Percentiles rank a stretch among this genome's conserved stretches.
These are phyloP conservation scores for Micromesistius poutassou DNA, from an alignment of 2,797 vertebrate genomes.

Conservation along the genomic window DNA sequence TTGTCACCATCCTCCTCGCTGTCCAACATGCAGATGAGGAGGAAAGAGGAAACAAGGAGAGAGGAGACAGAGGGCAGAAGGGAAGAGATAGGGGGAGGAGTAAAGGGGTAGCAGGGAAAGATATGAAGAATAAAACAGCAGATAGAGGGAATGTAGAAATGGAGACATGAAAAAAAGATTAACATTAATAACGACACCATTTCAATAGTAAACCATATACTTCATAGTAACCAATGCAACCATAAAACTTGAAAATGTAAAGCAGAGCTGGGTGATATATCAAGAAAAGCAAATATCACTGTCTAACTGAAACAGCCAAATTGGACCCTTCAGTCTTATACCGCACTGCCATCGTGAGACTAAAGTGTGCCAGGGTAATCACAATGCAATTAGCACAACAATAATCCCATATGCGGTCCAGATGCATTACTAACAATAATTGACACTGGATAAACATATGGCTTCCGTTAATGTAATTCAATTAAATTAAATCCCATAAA, in stretches of 20 bases:
- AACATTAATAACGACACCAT: neutral
- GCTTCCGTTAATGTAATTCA: neutral
- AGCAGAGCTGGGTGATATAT: neutral
- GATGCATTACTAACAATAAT: neutral
- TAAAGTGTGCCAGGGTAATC: neutral
- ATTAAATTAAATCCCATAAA: neutral
- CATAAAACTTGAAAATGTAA: neutral
- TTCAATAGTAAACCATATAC: neutral
- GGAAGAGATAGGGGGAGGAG: neutral
- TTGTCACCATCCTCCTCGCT: slow-evolving; percentile 94
- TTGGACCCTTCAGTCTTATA: neutral
- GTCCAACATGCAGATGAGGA: slow-evolving; percentile 36
- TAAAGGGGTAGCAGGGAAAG: neutral
- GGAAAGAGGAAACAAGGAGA: slow-evolving; percentile 5
- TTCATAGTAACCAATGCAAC: neutral
- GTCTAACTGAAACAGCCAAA: neutral
- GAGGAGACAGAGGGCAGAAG: neutral
- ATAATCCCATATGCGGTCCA: neutral
- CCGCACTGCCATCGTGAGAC: neutral
- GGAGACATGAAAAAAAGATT: neutral
- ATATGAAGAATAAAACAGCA: neutral
- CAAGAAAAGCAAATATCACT: neutral
- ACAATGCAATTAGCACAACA: neutral
- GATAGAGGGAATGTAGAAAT: neutral
- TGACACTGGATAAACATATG: neutral